Evolutionary conservation across 2,888 invertebrate species (phyloP), one percentile per base, ranked within the genome.

Genomic region (Strigamia transsilvanica): DNA sequence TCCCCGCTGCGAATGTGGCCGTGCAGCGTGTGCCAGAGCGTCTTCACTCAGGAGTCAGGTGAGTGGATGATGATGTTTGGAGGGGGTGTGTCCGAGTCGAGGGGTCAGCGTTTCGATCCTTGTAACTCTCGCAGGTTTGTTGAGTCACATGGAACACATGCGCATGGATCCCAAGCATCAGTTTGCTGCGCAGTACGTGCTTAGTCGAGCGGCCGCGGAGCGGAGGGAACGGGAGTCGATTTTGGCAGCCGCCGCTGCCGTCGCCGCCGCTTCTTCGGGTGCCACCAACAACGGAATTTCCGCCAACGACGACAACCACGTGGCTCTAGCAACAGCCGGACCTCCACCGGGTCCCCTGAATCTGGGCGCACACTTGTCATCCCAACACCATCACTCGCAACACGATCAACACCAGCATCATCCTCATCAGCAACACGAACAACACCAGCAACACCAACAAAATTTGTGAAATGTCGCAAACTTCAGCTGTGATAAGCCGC

Each of bases 101-200:
- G 73, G 73, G 73, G 73, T 73, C 73, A 73, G 73, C 23, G 73
- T 38, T 77, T 77, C 38, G 42, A 34, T 79, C n/a, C 42, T 23
- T 79, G 42, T 79, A 34, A 41, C 79, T 56, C 56, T 38, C 79
- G 79, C 34, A 97, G 97, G 96, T 87, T 91, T 97, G 41, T 91
- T 97, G 83, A 94, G 94, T 83, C 97, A 97, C 88, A 96, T 97
- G 96, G 96, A 97, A 87, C 96, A 96, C 88, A 96, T 97, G 96
- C 91, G 96, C 86, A 96, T 96, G 96, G 96, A 97, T 88, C 96
- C 96, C 0, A 97, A 97, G 88, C 96, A 97, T 90, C 96, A 96
- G 88, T 97, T 97, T 87, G 96, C 96, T 61, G 96, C 97, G 38
- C 97, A 97, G 87, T 97, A 96, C 89, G 96, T 97, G 73, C 90